Percentiles rank a stretch among this genome's conserved stretches.
Conservation (phyloP, 2,113 vertebrate species). For the Sitta europaea region DNA sequence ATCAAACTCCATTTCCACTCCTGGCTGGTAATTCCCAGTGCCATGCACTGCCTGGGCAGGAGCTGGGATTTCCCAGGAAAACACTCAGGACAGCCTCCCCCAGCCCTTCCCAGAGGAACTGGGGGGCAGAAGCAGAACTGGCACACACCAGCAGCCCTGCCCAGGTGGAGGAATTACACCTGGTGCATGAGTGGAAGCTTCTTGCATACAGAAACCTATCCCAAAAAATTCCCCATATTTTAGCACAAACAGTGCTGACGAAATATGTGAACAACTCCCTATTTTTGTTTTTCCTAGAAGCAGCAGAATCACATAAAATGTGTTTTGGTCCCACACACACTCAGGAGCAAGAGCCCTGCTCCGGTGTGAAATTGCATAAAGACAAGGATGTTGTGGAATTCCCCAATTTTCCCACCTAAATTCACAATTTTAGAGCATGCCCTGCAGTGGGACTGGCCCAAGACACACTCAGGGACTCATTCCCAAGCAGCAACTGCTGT, state of each 20-base stretch:
- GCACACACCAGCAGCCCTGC: neutral
- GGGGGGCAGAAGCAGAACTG: neutral
- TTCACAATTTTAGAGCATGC: neutral
- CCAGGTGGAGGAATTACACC: neutral
- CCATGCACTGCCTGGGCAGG: neutral
- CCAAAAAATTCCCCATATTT: neutral
- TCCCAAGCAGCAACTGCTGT: neutral
- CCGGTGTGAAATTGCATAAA: neutral
- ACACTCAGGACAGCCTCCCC: neutral
- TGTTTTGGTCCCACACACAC: neutral
- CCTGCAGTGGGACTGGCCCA: neutral
- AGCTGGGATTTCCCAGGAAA: neutral
- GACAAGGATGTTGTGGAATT: neutral
- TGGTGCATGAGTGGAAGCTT: neutral
- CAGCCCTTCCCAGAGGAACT: neutral
- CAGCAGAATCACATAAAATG: neutral
- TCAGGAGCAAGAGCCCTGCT: neutral
- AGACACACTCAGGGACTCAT: neutral
- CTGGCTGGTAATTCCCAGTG: neutral
- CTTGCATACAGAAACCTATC: neutral
- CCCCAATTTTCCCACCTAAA: neutral
- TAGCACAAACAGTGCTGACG: neutral
- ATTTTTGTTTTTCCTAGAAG: neutral
- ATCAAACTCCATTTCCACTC: neutral
- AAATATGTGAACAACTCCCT: neutral